phyloP scores from a whole-genome alignment of 2,113 vertebrate species.

The Nesogale talazaci region DNA sequence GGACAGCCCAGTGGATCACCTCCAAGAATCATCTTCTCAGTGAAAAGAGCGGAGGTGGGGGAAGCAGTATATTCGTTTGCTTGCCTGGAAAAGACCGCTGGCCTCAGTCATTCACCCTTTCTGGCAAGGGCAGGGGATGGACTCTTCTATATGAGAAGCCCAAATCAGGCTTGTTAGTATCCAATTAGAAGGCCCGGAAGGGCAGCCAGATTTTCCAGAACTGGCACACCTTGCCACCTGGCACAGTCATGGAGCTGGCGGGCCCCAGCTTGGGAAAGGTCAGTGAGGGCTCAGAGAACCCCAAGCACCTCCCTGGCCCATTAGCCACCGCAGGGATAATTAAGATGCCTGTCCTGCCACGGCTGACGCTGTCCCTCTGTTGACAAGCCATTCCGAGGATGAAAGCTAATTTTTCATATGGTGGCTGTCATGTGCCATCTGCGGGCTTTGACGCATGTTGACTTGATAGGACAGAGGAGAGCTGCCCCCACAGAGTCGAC shows the following conservation, averaged over 20 bases:
- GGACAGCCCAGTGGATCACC: conserved; percentile 46
- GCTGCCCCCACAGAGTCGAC: background rate
- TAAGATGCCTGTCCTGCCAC: background rate
- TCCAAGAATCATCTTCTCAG: conserved; percentile 60
- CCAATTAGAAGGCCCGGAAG: conserved; percentile 37
- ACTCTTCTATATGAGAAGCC: background rate
- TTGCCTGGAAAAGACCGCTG: conserved; percentile 39
- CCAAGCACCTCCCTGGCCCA: background rate
- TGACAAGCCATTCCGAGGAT: background rate
- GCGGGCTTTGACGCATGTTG: background rate
- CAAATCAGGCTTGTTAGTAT: conserved; percentile 37
- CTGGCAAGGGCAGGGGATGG: conserved; percentile 7
- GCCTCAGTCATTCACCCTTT: conserved; percentile 12
- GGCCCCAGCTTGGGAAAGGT: conserved; percentile 52
- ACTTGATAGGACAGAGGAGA: background rate
- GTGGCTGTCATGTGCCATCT: background rate
- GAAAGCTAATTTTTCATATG: conserved; percentile 17
- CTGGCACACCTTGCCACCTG: background rate
- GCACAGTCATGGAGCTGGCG: background rate
- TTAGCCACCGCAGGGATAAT: background rate
- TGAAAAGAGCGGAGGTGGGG: conserved; percentile 24
- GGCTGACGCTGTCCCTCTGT: background rate
- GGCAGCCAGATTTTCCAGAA: conserved; percentile 19
- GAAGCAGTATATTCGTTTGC: background rate
- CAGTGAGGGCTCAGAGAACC: background rate